Evolutionary conservation across 2,888 invertebrate genomes (phyloP), one percentile per base, ranked within the genome.

Genomic region (Podabrus alpinus): DNA sequence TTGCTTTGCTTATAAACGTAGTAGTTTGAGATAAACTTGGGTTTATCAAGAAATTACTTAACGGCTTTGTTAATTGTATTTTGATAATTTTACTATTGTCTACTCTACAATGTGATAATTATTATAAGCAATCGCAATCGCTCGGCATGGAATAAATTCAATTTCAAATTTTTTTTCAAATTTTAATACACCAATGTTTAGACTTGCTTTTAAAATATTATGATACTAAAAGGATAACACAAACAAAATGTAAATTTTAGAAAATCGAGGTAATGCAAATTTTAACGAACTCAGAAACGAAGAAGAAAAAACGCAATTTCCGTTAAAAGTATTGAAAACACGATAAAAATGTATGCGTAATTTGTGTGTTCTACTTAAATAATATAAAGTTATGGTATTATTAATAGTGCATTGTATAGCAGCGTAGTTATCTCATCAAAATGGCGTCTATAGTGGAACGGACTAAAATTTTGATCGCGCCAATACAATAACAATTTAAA

Each of bases 361-460:
- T 45, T 45, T 25, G 11, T 68, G 29, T 68, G 68, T 45, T 29
- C 68, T 68, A 68, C 68, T 68, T 68, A 68, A 15, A 64, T 66
- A 66, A 68, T 62, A 62, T 59, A 73, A 68, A 73, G 66, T 73
- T 59, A 25, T 69, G 69, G 66, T 29, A 73, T 73, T 73, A 69
- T 59, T 68, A 66, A 45, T 45, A 45, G 45, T 45, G 45, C 45
- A 45, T 45, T 45, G 45, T 45, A 45, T 45, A 45, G n/a, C 72
- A 72, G 61, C 68, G 59, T 59, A 72, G 62, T 79, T 80, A 80
- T 78, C 79, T 68, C 29, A 60, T 69, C 71, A 78, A 78, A 79
- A 80, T 80, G 79, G 79, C 80, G 79, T 76, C 19, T 69, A 68
- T 66, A 77, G 72, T 71, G 67, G 59, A 73, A 73, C 45, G 75